Evolutionary conservation across 2,797 vertebrate genomes (phyloP).

Genomic region (Coilia nasus): DNA sequence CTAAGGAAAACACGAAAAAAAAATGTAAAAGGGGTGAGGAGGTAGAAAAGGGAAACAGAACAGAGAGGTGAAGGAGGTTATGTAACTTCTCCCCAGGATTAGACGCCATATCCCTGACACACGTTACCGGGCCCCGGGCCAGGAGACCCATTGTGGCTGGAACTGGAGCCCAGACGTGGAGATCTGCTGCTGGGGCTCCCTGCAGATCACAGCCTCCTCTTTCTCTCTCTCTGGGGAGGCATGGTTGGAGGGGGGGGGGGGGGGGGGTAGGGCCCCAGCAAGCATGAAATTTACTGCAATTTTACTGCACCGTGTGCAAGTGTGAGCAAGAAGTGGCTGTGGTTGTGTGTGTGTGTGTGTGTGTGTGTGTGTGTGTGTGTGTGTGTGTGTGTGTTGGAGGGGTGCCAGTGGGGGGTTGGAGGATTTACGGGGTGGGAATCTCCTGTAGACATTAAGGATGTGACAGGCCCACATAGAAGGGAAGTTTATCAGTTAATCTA

Average conservation of each 20-base stretch:
- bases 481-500: neutral
- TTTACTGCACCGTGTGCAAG: neutral
- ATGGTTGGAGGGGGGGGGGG: slow-evolving; percentile 33
- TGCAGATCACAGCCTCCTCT: slow-evolving; percentile 49
- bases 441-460: neutral
- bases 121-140: slow-evolving; percentile 63
- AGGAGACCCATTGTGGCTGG: slow-evolving; percentile 57
- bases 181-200: slow-evolving; percentile 60
- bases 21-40: too few species aligned
- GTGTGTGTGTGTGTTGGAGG: neutral
- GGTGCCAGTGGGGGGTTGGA: neutral
- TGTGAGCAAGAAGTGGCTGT: neutral
- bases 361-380: neutral
- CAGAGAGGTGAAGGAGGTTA: slow-evolving; percentile 56
- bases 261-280: slow-evolving; percentile 8
- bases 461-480: slow-evolving; percentile 10
- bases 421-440: slow-evolving; percentile 4
- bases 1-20: slow-evolving; percentile 28
- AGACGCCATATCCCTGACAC: slow-evolving; percentile 61
- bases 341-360: slow-evolving; percentile 14
- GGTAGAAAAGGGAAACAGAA: slow-evolving; percentile 36
- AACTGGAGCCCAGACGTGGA: slow-evolving; percentile 61
- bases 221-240: slow-evolving; percentile 45
- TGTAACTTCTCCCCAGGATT: slow-evolving; percentile 60
- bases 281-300: slow-evolving; percentile 31